These are phyloP conservation scores for Stratiomys singularior DNA, from an alignment of 2,888 invertebrate species.

Conservation along the genomic window DNA sequence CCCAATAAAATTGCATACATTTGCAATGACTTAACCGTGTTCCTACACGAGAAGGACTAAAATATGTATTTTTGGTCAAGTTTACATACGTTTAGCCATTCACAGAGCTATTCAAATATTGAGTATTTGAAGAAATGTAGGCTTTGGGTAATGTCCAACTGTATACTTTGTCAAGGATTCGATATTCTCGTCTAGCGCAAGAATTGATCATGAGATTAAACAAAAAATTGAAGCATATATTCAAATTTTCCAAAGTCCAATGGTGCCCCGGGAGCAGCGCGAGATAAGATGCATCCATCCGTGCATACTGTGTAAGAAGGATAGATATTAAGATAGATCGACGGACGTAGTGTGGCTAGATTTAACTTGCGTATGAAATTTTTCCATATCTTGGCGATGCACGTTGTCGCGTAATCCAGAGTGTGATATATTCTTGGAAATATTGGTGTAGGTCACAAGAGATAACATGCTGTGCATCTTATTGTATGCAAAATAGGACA, in stretches of 20 bases:
- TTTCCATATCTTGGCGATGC: slow-evolving; percentile 2
- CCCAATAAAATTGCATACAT: no score
- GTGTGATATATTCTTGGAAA: slow-evolving; percentile 64
- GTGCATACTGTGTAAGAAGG: not conserved
- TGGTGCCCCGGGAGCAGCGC: not conserved
- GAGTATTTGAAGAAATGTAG: no score
- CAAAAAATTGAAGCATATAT: slow-evolving; percentile 2
- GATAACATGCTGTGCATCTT: slow-evolving; percentile 66
- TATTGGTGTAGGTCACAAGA: slow-evolving; percentile 67
- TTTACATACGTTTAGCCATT: no score
- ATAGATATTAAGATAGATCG: not conserved
- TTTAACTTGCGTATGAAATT: slow-evolving; percentile 31
- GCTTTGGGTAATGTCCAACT: no score
- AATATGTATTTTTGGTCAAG: no score
- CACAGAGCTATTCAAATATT: no score
- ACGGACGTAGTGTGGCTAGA: not conserved
- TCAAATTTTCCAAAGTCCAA: slow-evolving; percentile 26
- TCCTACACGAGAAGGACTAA: no score
- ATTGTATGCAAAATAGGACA: slow-evolving; percentile 65
- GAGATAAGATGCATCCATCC: slow-evolving; percentile 12
- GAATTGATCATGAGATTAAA: not conserved
- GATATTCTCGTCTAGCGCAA: no score
- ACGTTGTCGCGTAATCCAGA: slow-evolving; percentile 49
- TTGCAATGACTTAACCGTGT: no score
- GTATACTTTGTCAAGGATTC: no score